Evolutionary conservation across 2,797 vertebrate species (phyloP).

Genomic region (Octomys mimax): DNA sequence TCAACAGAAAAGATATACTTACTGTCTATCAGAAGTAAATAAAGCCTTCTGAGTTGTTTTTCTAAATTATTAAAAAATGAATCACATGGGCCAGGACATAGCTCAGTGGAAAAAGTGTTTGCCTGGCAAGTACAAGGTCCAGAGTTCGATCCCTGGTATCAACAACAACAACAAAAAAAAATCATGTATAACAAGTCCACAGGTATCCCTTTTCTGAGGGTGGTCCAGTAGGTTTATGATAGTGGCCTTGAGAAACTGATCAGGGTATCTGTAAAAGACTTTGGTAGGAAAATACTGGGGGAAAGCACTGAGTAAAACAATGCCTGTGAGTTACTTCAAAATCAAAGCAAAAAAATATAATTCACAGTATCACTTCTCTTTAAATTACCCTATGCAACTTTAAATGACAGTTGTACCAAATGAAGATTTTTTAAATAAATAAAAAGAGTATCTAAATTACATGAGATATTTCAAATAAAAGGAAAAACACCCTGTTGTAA

Average conservation of each 20-base stretch:
- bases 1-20: background rate
- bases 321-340: too few species aligned
- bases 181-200: background rate
- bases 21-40: conserved; percentile 39
- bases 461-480: background rate
- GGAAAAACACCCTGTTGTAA: background rate
- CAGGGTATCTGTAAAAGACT: too few species aligned
- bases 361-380: too few species aligned
- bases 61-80: background rate
- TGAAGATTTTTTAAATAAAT: too few species aligned
- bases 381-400: too few species aligned
- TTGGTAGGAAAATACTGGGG: too few species aligned
- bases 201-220: background rate
- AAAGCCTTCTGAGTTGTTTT: background rate
- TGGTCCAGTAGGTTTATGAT: background rate
- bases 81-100: background rate
- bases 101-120: too few species aligned
- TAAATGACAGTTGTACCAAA: too few species aligned
- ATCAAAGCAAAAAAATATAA: too few species aligned
- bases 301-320: too few species aligned
- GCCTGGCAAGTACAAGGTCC: too few species aligned
- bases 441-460: background rate
- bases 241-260: background rate
- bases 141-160: too few species aligned
- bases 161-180: background rate